A percentile compares a stretch with the other conserved stretches of the same genome.
Evolutionary conservation across 2,888 invertebrate genomes (phyloP).

Genomic region (Drosophila siamana): DNA sequence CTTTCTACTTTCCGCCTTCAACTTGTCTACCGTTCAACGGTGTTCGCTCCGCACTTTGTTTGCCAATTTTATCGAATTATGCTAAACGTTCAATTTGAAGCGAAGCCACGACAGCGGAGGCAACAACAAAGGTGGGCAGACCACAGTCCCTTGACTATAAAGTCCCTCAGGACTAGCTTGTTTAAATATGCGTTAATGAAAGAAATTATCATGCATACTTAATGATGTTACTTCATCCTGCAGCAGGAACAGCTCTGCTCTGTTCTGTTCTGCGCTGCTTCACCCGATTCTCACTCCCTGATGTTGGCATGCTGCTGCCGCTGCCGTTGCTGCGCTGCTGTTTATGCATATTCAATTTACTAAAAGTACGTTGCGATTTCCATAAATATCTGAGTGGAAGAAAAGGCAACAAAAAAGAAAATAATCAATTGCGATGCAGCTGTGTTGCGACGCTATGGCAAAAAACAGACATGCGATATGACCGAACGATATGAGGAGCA

Average conservation of each 20-base stretch:
- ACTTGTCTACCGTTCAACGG: not conserved
- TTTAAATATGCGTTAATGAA: constrained; percentile 78
- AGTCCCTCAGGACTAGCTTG: constrained; percentile 24
- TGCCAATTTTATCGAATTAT: constrained; percentile 74
- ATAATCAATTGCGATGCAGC: constrained; percentile 19
- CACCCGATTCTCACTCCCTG: too few relatives aligned
- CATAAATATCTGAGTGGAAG: constrained; percentile 52
- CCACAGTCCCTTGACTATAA: not conserved
- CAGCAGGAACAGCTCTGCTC: not conserved
- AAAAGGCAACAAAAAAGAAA: constrained; percentile 16
- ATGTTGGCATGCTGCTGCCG: not conserved
- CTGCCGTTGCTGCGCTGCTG: constrained; percentile 11
- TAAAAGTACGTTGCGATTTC: constrained; percentile 50
- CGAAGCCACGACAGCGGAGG: not conserved
- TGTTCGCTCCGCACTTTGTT: constrained; percentile 34
- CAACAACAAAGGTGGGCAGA: not conserved
- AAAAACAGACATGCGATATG: constrained; percentile 7
- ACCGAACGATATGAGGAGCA: not conserved
- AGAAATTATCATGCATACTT: constrained; percentile 73
- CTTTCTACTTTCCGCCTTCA: constrained; percentile 31
- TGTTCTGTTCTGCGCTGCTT: too few relatives aligned
- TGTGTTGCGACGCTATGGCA: constrained; percentile 3
- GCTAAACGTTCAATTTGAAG: constrained; percentile 56
- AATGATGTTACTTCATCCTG: constrained; percentile 44
- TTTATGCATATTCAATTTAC: constrained; percentile 68